Evolutionary conservation across 2,888 invertebrate genomes (phyloP).

Genomic region (Ecliptopera silaceata): DNA sequence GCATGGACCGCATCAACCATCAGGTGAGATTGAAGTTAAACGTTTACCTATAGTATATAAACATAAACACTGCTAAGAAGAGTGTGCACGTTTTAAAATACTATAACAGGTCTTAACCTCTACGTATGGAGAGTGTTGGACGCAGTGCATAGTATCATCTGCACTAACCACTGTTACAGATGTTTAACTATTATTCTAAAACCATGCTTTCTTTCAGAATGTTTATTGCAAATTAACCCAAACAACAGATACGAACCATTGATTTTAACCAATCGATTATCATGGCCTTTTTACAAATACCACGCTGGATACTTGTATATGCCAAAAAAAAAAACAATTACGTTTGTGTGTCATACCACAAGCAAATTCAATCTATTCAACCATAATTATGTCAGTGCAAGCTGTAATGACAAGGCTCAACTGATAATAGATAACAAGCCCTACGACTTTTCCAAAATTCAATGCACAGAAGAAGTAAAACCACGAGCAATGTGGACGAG

Average conservation of each 20-base stretch:
- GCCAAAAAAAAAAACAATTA: conserved; percentile 35
- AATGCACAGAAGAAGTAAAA: conserved; percentile 44
- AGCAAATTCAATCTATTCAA: conserved; percentile 36
- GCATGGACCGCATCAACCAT: too few relatives aligned
- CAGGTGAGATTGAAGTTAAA: too few relatives aligned
- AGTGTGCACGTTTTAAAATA: too few relatives aligned
- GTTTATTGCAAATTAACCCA: conserved; percentile 44
- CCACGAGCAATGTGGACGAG: conserved; percentile 36
- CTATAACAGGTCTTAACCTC: too few relatives aligned
- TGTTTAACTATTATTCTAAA: too few relatives aligned
- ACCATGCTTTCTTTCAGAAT: conserved; percentile 51
- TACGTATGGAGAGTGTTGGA: too few relatives aligned
- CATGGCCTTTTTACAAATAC: conserved; percentile 37
- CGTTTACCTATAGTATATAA: too few relatives aligned
- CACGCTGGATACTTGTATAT: conserved; percentile 42
- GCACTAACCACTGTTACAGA: too few relatives aligned
- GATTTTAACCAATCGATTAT: conserved; percentile 35
- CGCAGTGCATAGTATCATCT: too few relatives aligned
- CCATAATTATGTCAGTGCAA: conserved; percentile 30
- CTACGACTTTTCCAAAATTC: conserved; percentile 46
- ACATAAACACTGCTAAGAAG: too few relatives aligned
- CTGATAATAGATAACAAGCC: conserved; percentile 39
- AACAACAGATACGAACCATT: conserved; percentile 44
- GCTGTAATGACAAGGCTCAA: conserved; percentile 43
- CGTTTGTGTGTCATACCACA: conserved; percentile 45